Evolutionary conservation across 2,888 invertebrate genomes (phyloP), one percentile per base, ranked within the genome.

Genomic region (Acanthopleura granulata): DNA sequence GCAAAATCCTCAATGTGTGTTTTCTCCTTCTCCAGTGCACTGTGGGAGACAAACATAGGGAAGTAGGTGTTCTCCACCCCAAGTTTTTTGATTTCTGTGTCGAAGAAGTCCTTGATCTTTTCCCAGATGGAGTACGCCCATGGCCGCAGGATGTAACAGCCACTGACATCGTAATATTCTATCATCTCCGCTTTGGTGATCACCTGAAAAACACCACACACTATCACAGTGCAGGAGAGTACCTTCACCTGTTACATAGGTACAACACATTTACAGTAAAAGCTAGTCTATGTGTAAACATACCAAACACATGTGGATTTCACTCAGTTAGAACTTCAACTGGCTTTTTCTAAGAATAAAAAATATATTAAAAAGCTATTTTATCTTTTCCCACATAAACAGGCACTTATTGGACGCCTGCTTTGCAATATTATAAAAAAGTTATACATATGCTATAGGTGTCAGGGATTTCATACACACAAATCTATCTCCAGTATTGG

Each of bases 71-170:
- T 98, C 89, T 97, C 95, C 9, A 99, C 98, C 0, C 97, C 99
- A 49, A 97, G 91, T 85, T 95, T 94, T 88, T 96, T 96, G 83
- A 99, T 97, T 91, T 95, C 94, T 0, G 86, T 89, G 89, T 96
- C 96, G 82, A 99, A 95, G 93, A 95, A 98, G 74, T 93, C 93
- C 84, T 94, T 94, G 78, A 99, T 97, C 0, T 91, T 88, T 88
- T 99, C 98, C 99, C 99, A 99, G 85, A 99, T 96, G 76, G 95
- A 93, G 91, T 94, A 99, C 16, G 98, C 95, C 98, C 99, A 99
- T 15, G 98, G 99, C 27, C 99, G 94, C 74, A 99, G 93, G 85
- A 99, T 97, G 91, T 99, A 99, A 91, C 99, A 99, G 0, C 99
- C 99, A 73, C 98, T 98, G 6, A 99, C 97, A 91, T 99, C 98